These are phyloP conservation scores for Linnaemya tessellans DNA, from an alignment of 2,888 invertebrate genomes.

Conservation along the genomic window DNA sequence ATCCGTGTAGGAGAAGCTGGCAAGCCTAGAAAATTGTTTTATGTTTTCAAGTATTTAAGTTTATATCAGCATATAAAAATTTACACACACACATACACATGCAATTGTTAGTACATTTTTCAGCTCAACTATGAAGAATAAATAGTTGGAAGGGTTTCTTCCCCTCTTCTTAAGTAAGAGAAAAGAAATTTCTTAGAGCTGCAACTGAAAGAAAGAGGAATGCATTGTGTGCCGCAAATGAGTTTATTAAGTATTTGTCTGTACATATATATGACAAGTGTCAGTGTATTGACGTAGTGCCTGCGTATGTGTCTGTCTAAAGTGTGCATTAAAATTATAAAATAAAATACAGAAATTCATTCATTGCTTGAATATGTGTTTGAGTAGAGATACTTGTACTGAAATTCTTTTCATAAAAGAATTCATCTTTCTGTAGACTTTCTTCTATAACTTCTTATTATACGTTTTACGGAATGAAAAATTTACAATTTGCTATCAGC, in stretches of 20 bases:
- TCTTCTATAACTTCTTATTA: neutral
- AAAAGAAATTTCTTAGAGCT: neutral
- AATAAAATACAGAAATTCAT: conserved; percentile 50
- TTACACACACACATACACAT: neutral
- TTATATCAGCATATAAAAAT: neutral
- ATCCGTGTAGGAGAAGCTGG: neutral
- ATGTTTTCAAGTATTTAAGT: neutral
- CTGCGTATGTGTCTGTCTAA: neutral
- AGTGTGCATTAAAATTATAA: conserved; percentile 34
- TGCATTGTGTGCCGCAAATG: neutral
- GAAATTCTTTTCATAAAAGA: conserved; percentile 24
- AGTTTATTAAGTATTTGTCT: conserved; percentile 19
- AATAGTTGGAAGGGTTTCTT: neutral
- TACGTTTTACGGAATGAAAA: neutral
- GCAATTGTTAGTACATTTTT: neutral
- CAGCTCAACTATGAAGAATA: neutral
- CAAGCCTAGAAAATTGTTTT: neutral
- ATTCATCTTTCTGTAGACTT: conserved; percentile 37
- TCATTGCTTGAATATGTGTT: conserved; percentile 16
- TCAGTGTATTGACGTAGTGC: neutral
- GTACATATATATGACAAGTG: neutral
- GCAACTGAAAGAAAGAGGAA: neutral
- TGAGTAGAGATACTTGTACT: conserved; percentile 2
- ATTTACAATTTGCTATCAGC: too few relatives aligned
- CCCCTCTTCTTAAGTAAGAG: neutral